phyloP scores from a whole-genome alignment of 2,888 invertebrate species.

The Timema podura region DNA sequence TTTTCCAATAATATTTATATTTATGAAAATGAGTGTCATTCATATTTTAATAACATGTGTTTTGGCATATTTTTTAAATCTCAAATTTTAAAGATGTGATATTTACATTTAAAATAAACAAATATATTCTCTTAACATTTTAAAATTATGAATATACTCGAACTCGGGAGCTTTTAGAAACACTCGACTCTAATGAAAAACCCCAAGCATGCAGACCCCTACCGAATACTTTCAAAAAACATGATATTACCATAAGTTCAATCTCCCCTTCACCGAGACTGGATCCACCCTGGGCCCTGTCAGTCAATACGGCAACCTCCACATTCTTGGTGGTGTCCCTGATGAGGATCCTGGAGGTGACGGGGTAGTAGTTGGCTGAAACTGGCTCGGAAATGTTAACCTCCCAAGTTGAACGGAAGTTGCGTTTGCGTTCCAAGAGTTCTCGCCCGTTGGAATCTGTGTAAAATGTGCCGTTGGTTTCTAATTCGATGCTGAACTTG shows the following conservation, averaged over 20 bases:
- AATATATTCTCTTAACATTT: no score
- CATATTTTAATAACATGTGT: no score
- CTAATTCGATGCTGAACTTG: constrained; percentile 59
- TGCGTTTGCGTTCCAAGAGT: constrained; percentile 63
- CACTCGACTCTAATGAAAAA: no score
- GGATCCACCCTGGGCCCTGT: constrained; percentile 77
- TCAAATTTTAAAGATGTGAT: no score
- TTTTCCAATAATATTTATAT: no score
- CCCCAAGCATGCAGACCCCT: not conserved
- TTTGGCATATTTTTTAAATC: not conserved
- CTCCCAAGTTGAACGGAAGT: constrained; percentile 70
- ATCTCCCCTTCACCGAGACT: constrained; percentile 70
- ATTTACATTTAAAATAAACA: no score
- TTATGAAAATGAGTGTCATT: not conserved
- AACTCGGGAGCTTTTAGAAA: no score
- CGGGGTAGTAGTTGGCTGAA: constrained; percentile 90
- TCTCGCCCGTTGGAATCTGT: constrained; percentile 95
- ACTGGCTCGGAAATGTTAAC: constrained; percentile 64
- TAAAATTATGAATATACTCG: no score
- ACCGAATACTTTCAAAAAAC: not conserved
- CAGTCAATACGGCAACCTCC: constrained; percentile 61
- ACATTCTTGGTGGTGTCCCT: constrained; percentile 49
- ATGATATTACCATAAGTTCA: constrained; percentile 65
- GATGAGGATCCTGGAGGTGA: constrained; percentile 75
- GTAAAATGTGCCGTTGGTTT: constrained; percentile 66